A percentile compares a stretch with the other conserved stretches of the same genome.
Conservation (phyloP, 1,140 invertebrate species). For the Gyrodactylus bullatarudis region DNA sequence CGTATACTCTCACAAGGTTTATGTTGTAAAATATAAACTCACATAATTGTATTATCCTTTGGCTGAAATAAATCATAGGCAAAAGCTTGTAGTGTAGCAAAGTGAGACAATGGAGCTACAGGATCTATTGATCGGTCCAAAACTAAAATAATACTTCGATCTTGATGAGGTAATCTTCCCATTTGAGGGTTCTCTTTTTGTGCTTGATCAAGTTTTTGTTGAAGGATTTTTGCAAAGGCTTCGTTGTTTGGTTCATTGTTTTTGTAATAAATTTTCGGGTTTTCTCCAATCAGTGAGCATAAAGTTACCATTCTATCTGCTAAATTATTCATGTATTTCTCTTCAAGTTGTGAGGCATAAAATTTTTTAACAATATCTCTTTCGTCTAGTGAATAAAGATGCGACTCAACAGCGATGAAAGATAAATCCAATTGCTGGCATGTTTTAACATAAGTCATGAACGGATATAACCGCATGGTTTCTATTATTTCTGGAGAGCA, state of each 20-base stretch:
- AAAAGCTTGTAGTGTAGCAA: not conserved
- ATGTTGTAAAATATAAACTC: not conserved
- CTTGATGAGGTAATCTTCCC: not conserved
- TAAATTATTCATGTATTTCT: not conserved
- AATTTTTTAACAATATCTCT: not conserved
- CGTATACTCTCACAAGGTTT: no score
- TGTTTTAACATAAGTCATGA: not conserved
- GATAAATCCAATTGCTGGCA: not conserved
- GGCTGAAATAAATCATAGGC: not conserved
- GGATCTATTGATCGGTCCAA: constrained; percentile 3
- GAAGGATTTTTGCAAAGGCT: not conserved
- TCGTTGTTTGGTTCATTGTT: not conserved
- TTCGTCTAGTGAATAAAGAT: not conserved
- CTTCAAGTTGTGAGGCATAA: not conserved
- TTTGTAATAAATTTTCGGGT: not conserved
- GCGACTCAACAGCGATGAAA: not conserved
- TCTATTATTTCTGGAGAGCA: not conserved
- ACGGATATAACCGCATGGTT: not conserved
- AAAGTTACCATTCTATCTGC: not conserved
- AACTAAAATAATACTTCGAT: not conserved
- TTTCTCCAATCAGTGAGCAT: not conserved
- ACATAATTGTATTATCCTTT: not conserved
- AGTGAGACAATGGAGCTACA: not conserved
- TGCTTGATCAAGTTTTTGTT: not conserved
- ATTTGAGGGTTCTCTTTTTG: not conserved